Conservation (phyloP, 2,113 vertebrate species). For the Cariama cristata region DNA sequence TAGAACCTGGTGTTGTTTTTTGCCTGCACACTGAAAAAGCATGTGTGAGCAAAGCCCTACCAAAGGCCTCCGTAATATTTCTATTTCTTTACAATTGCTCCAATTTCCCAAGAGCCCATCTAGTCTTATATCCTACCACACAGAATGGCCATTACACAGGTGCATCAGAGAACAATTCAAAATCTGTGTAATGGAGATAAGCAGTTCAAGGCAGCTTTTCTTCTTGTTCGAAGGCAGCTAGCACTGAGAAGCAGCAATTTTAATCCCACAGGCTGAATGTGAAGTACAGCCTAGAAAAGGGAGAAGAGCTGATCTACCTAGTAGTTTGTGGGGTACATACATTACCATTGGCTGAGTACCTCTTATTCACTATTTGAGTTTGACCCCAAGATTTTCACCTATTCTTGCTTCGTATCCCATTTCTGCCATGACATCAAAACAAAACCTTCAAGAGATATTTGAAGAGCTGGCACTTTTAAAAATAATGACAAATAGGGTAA, state of each 20-base stretch:
- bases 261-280: neutral
- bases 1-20: neutral
- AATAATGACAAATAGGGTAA: neutral
- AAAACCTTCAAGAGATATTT: neutral
- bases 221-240: neutral
- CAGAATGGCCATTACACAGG: neutral
- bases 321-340: neutral
- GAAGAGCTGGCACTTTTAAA: neutral
- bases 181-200: neutral
- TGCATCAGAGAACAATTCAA: neutral
- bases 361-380: neutral
- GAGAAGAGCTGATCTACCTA: neutral
- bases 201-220: neutral
- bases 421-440: neutral
- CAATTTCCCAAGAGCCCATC: neutral
- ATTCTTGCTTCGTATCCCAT: neutral
- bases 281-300: neutral
- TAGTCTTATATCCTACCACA: neutral
- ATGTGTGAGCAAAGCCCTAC: neutral
- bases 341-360: neutral
- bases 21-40: neutral
- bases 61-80: neutral
- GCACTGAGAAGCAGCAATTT: neutral
- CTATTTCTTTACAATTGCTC: neutral
- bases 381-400: neutral